Evolutionary conservation across 2,888 invertebrate genomes (phyloP).

Genomic region (Scaptomyza tumidula): DNA sequence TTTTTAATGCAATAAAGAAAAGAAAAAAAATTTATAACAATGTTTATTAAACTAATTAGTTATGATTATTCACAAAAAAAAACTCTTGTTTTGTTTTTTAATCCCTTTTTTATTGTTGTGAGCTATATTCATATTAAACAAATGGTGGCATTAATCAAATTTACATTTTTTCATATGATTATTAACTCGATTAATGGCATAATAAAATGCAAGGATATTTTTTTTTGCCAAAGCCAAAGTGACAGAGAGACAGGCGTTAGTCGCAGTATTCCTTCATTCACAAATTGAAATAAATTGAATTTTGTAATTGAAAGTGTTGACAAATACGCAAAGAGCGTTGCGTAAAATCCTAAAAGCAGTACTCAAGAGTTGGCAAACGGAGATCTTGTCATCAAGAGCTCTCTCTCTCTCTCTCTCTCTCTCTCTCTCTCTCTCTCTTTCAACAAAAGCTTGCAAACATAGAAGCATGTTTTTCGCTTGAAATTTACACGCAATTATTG

Average conservation of each 20-base stretch:
- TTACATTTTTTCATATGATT: no score
- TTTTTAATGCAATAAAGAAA: neutral
- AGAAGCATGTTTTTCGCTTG: constrained; percentile 16
- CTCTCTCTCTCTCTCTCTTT: constrained; percentile 7
- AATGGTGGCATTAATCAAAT: no score
- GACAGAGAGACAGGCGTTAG: no score
- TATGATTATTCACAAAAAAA: neutral
- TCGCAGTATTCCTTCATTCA: neutral
- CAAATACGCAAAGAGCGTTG: neutral
- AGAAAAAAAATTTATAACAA: neutral
- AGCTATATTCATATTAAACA: no score
- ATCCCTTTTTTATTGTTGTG: no score
- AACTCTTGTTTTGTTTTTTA: neutral
- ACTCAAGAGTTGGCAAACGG: no score
- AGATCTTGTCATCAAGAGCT: no score
- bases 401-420: constrained; percentile 8
- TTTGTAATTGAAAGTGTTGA: neutral
- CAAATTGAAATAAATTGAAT: neutral
- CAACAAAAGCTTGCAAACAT: neutral
- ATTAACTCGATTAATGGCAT: no score
- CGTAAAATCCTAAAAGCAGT: neutral
- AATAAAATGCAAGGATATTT: no score
- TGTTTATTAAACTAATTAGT: neutral
- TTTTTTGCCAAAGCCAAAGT: no score
- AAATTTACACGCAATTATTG: constrained; percentile 70